A percentile compares a stretch with the other conserved stretches of the same genome.
phyloP scores from a whole-genome alignment of 2,113 vertebrate species.

The Rallus limicola region DNA sequence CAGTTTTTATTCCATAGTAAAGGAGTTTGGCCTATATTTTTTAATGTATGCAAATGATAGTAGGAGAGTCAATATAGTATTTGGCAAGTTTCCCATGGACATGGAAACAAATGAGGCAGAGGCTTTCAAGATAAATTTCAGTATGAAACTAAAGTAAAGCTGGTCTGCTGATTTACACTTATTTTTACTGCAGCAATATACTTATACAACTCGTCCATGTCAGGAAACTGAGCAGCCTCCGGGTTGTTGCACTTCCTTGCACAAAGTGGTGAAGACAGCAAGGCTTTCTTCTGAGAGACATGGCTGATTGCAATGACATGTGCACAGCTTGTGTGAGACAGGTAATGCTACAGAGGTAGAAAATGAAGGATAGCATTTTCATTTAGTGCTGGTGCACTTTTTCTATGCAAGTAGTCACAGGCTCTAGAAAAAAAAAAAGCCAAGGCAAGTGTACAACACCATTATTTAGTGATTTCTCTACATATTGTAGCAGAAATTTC shows the following conservation, averaged over 20 bases:
- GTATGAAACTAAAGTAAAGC: conserved; percentile 8
- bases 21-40: not conserved
- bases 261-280: not conserved
- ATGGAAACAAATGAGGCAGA: not conserved
- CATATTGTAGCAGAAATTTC: not conserved
- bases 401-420: not conserved
- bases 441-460: not conserved
- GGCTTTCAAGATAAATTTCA: conserved; percentile 40
- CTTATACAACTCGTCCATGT: not conserved
- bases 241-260: not conserved
- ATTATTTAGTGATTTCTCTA: not conserved
- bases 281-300: not conserved
- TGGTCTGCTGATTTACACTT: not conserved
- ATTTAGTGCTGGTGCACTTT: not conserved
- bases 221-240: not conserved
- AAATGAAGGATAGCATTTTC: not conserved
- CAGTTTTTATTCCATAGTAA: not conserved
- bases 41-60: conserved; percentile 44
- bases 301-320: not conserved
- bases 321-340: no score
- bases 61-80: not conserved
- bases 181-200: conserved; percentile 24
- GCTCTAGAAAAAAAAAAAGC: not conserved
- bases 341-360: not conserved
- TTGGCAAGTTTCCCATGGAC: conserved; percentile 50